Evolutionary conservation across 64 coral and sea anemone species (phyloP).

Genomic region (Trachythela sp.): DNA sequence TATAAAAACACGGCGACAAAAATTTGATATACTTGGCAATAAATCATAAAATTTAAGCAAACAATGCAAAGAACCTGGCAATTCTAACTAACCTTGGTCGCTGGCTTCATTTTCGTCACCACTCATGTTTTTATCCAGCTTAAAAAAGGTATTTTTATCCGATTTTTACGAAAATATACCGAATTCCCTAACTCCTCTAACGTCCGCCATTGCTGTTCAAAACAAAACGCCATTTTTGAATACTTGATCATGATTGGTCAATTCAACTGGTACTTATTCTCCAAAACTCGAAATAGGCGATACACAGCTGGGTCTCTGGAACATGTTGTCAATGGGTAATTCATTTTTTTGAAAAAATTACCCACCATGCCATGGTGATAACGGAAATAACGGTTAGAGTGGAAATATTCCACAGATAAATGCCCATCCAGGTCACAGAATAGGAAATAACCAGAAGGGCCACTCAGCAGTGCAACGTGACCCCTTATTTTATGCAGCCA

Average conservation of each 20-base stretch:
- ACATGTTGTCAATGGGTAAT: too few relatives aligned
- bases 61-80: neutral
- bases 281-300: neutral
- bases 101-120: neutral
- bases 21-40: neutral
- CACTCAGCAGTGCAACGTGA: too few relatives aligned
- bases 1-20: conserved; percentile 30
- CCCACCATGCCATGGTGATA: too few relatives aligned
- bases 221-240: neutral
- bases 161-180: neutral
- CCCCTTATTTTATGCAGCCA: too few relatives aligned
- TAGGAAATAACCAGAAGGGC: too few relatives aligned
- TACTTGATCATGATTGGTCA: neutral
- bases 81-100: neutral
- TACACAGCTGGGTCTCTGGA: too few relatives aligned
- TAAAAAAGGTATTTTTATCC: neutral
- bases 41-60: neutral
- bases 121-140: neutral
- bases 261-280: neutral
- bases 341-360: too few relatives aligned
- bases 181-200: neutral
- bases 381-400: too few relatives aligned
- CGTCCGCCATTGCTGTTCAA: neutral
- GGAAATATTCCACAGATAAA: too few relatives aligned
- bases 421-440: too few relatives aligned